Base-by-base conservation (phyloP, 2,113 vertebrate genomes). In the Xenopus laevis region DNA sequence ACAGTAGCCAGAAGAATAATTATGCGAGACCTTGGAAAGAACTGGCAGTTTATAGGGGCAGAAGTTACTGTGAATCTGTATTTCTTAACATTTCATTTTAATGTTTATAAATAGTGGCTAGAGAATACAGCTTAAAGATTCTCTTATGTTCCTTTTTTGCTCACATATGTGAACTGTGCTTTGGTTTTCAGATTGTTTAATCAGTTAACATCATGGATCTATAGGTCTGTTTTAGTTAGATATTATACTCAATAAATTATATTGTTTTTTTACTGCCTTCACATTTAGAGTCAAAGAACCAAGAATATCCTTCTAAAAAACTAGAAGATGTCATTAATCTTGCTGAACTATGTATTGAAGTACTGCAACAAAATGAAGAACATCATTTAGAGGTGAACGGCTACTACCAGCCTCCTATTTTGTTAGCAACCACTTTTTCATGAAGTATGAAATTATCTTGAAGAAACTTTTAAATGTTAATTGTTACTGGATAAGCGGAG, bases 311-410 rank as follows among this genome's bases (percentile, higher is more conserved):
- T 67, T 89, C 93, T 73, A 94, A 91, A 79, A 90, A 92, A 50
- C 86, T 98, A 81, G 92, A 95, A 86, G 96, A 97, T 79, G 90
- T 94, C 83, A 88, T 98, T 88, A 89, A 90, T 30, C 88, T 99
- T 27, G 95, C 94, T 4, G 97, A 98, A 79, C 93, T 99, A 30
- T 96, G 95, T 82, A 93, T 98, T 0, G 96, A 98, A 74, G 97
- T 98, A 58, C 84, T 99, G 63, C 96, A 98, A 84, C 97, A 99
- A 84, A 99, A 99, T 33, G 95, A 99, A 21, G 97, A 99, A 58
- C 94, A 99, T 85, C 97, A 98, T 77, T 92, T 95, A 7, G 97
- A 98, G 95, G 97, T 98, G 87, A 50, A 50, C 13, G 47, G 11
- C 3, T 16, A 50, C 8, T 40, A 9, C 6, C 33, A 40, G 33